Conservation (phyloP, 2,888 invertebrate genomes). For the Nemotelus nigrinus region DNA sequence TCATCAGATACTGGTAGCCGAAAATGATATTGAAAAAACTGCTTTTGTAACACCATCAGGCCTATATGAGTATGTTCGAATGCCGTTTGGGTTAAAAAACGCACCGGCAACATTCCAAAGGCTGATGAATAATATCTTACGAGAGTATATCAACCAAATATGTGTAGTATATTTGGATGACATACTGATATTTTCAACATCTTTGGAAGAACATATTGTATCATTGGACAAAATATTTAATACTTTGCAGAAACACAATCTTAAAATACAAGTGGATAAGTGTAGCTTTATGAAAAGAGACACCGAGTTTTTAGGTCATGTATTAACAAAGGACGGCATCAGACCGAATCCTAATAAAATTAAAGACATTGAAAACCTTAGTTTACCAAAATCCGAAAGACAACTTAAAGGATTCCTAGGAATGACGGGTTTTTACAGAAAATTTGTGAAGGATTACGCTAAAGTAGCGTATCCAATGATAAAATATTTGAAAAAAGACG, state of each 20-base stretch:
- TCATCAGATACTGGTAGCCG: constrained; percentile 44
- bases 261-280: constrained; percentile 46
- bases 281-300: constrained; percentile 46
- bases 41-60: constrained; percentile 47
- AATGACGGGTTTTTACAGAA: constrained; percentile 48
- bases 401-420: constrained; percentile 50
- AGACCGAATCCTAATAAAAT: constrained; percentile 45
- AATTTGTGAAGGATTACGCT: constrained; percentile 46
- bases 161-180: constrained; percentile 41
- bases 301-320: constrained; percentile 45
- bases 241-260: constrained; percentile 31
- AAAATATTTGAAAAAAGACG: constrained; percentile 49
- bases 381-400: constrained; percentile 47
- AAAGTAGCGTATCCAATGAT: constrained; percentile 50
- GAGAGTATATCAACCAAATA: constrained; percentile 45
- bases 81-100: constrained; percentile 49
- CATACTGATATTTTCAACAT: constrained; percentile 32
- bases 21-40: constrained; percentile 49
- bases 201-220: constrained; percentile 41
- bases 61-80: constrained; percentile 43
- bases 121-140: constrained; percentile 46
- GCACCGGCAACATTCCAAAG: constrained; percentile 49
- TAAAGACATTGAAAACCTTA: constrained; percentile 25
- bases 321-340: constrained; percentile 40
- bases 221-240: constrained; percentile 37